Evolutionary conservation across 2,888 invertebrate genomes (phyloP).

Genomic region (Drosophila melanosoma): DNA sequence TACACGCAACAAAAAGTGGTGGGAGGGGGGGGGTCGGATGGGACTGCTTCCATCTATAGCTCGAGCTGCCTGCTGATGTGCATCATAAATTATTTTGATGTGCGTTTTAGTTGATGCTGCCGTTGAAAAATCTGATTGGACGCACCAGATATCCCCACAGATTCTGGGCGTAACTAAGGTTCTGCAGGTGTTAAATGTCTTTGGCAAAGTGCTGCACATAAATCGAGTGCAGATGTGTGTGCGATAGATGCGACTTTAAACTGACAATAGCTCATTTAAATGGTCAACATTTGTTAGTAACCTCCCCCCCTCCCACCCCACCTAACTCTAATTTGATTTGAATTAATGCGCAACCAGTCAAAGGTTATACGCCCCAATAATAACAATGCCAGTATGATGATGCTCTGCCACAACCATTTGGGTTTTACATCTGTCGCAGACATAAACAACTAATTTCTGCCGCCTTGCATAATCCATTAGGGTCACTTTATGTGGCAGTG

Average conservation of each 20-base stretch:
- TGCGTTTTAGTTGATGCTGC: conserved; percentile 68
- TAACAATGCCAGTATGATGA: conserved; percentile 14
- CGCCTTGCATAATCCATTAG: conserved; percentile 70
- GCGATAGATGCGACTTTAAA: conserved; percentile 65
- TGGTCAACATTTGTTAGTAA: conserved; percentile 50
- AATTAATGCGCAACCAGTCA: conserved; percentile 51
- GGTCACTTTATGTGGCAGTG: conserved; percentile 64
- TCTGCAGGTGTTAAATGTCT: conserved; percentile 76
- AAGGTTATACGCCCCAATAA: conserved; percentile 40
- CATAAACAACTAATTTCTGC: conserved; percentile 62
- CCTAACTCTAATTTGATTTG: conserved; percentile 42
- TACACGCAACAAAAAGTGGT: conserved; percentile 24
- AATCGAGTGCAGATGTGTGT: conserved; percentile 59
- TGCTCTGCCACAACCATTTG: not conserved
- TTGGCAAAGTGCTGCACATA: conserved; percentile 64
- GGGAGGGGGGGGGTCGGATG: not conserved
- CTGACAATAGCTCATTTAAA: conserved; percentile 74
- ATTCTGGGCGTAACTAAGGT: conserved; percentile 30
- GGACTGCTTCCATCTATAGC: conserved; percentile 27
- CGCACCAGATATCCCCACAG: conserved; percentile 33
- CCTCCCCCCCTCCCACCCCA: not conserved
- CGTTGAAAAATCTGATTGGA: conserved; percentile 72
- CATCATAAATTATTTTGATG: conserved; percentile 79
- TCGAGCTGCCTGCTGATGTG: conserved; percentile 60
- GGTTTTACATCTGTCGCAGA: conserved; percentile 49